phyloP scores from a whole-genome alignment of 2,113 vertebrate genomes.

The Enhydra lutris region DNA sequence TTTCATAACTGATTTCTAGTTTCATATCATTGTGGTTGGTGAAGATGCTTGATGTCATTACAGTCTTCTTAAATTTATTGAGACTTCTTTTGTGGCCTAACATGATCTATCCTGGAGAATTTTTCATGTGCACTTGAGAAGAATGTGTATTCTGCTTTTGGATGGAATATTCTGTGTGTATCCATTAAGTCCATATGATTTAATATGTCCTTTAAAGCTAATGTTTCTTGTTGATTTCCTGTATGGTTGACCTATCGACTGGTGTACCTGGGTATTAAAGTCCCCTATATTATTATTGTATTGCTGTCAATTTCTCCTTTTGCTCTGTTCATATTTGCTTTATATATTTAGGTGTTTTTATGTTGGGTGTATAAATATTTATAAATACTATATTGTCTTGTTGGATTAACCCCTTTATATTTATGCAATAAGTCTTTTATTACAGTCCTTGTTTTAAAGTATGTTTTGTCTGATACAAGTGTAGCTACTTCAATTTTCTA shows the following conservation, averaged over 20 bases:
- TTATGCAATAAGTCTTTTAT: neutral
- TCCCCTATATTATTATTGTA: neutral
- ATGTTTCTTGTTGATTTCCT: neutral
- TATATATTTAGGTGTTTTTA: neutral
- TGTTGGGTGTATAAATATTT: neutral
- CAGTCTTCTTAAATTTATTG: neutral
- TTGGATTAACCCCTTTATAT: neutral
- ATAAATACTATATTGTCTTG: neutral
- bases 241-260: neutral
- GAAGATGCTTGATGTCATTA: neutral
- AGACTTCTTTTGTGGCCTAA: neutral
- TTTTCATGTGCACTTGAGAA: neutral
- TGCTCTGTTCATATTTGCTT: neutral
- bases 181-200: neutral
- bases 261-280: neutral
- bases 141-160: neutral
- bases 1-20: neutral
- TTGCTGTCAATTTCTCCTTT: neutral
- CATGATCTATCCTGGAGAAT: neutral
- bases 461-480: neutral
- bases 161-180: neutral
- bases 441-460: neutral
- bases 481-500: neutral
- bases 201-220: neutral
- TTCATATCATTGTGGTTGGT: neutral